Evolutionary conservation across 2,113 vertebrate genomes (phyloP).

Genomic region (Psittacula cyanocephala): DNA sequence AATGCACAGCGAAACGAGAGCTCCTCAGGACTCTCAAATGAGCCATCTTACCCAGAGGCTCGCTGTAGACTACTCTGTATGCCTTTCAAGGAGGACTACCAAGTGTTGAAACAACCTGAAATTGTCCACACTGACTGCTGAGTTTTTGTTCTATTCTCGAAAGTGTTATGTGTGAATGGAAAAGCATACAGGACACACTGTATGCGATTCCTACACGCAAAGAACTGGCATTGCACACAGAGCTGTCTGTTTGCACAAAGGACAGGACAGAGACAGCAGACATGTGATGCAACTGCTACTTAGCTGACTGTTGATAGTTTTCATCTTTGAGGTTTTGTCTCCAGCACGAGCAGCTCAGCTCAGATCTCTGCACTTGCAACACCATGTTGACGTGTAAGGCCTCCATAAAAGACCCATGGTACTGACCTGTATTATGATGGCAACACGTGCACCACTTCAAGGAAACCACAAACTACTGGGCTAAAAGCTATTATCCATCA

Average conservation of each 20-base stretch:
- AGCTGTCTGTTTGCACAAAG: neutral
- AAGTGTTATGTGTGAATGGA: neutral
- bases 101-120: neutral
- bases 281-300: neutral
- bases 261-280: neutral
- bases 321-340: neutral
- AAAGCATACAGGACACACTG: neutral
- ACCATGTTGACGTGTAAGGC: rapidly evolving
- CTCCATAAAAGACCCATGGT: neutral
- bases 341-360: neutral
- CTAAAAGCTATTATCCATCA: neutral
- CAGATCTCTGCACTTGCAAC: neutral
- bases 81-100: neutral
- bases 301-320: neutral
- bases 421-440: neutral
- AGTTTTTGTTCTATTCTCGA: neutral
- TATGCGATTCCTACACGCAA: neutral
- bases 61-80: rapidly evolving
- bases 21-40: neutral
- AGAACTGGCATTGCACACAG: neutral
- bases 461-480: neutral
- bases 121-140: neutral
- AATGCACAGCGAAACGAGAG: neutral
- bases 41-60: neutral
- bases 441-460: neutral